Conservation (phyloP, 2,113 vertebrate genomes). For the Caracal caracal region DNA sequence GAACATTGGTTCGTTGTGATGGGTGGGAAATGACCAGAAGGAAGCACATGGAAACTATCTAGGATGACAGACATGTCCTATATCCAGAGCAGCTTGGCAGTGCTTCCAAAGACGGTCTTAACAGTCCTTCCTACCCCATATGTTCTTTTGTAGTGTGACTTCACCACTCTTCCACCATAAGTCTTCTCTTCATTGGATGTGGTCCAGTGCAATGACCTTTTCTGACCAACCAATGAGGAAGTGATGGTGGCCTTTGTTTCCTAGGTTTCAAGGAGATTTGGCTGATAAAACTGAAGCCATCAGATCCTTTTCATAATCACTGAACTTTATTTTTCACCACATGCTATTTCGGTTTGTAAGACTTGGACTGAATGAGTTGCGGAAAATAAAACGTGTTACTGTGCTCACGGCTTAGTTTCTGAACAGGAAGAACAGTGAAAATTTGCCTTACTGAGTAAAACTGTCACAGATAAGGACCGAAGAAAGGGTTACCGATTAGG, state of each 20-base stretch:
- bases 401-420: background rate
- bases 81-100: background rate
- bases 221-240: background rate
- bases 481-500: background rate
- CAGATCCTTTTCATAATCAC: constrained; percentile 20
- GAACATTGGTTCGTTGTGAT: background rate
- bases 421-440: background rate
- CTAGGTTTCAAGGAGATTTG: background rate
- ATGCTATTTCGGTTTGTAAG: constrained; percentile 38
- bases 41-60: background rate
- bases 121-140: background rate
- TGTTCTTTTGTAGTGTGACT: background rate
- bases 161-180: background rate
- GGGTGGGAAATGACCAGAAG: background rate
- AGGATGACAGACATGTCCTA: background rate
- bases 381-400: background rate
- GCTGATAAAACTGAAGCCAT: constrained; percentile 5
- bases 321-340: background rate
- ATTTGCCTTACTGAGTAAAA: background rate
- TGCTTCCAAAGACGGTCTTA: background rate
- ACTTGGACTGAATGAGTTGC: constrained; percentile 1
- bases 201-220: background rate
- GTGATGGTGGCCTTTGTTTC: background rate
- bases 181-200: background rate
- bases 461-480: background rate